Conservation (phyloP, 2,888 invertebrate species). For the Acleris literana region DNA sequence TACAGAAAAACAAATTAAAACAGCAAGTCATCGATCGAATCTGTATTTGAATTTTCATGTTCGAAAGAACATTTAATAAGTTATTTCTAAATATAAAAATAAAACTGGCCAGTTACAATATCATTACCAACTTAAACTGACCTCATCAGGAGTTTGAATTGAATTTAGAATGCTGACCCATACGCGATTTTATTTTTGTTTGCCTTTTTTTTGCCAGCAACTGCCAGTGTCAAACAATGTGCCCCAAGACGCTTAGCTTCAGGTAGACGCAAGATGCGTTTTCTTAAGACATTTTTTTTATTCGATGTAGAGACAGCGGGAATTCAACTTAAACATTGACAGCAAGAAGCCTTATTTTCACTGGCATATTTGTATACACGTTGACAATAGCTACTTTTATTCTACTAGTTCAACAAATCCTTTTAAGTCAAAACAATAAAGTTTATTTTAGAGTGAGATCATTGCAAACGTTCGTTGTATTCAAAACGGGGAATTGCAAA, state of each 20-base stretch:
- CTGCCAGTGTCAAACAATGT: slow-evolving; percentile 34
- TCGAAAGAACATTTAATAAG: too few species aligned
- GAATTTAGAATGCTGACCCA: slow-evolving; percentile 10
- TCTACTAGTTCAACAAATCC: background rate
- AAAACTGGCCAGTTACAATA: background rate
- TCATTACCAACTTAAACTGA: background rate
- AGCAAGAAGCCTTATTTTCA: slow-evolving; percentile 38
- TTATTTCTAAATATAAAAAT: background rate
- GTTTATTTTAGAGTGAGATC: slow-evolving; percentile 41
- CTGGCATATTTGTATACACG: slow-evolving; percentile 37
- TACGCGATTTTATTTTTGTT: slow-evolving; percentile 3
- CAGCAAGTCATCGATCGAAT: too few species aligned
- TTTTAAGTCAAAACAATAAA: slow-evolving; percentile 40
- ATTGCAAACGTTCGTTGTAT: slow-evolving; percentile 56
- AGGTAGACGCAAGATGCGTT: slow-evolving; percentile 78
- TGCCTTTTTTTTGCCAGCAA: slow-evolving; percentile 12
- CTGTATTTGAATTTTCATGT: too few species aligned
- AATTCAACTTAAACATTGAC: background rate
- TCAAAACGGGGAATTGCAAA: slow-evolving; percentile 53
- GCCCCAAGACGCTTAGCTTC: slow-evolving; percentile 51
- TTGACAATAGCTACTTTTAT: slow-evolving; percentile 20
- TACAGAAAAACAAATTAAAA: too few species aligned
- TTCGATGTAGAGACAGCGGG: background rate
- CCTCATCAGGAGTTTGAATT: background rate
- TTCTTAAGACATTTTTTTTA: slow-evolving; percentile 69